Base-by-base conservation (phyloP, 1,140 invertebrate species). In the Yoshiicerus persimilis region DNA sequence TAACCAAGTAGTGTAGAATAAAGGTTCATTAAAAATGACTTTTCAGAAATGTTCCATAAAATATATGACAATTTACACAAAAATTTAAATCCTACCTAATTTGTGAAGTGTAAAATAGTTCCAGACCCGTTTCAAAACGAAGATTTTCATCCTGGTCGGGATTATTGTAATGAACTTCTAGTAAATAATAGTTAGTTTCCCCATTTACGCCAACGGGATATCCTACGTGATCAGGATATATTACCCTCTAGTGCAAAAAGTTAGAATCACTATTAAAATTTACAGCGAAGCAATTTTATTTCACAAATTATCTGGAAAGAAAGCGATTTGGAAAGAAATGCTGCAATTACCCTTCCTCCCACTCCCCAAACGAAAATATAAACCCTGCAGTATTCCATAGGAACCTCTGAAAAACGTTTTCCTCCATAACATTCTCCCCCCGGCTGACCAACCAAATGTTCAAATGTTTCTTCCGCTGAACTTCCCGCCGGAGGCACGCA, bases 131-230 rank as follows among this genome's bases (percentile, higher is more conserved):
- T 32, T 64, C 56, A 64, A 80, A 89, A 32, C 27, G 0, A 30
- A 89, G 8, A 16, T 64, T 87, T 4, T 25, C 20, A 0, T 27
- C 25, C 16, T 39, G 10, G 16, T 86, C 20, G 13, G 87, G 89
- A 86, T 89, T 89, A 39, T 89, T 87, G 27, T 86, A 89, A n/a
- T 89, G 89, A 6, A 89, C 36, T 66, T 89, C 89, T 6, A 89
- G 13, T 25, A 89, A 75, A 34, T 84, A 38, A 30, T 88, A 89
- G 6, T 88, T 41, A 1, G 47, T 13, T 75, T 86, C 62, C 32
- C 36, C 47, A 88, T 36, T 27, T 2, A 30, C 36, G 0, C 77
- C 80, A 3, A 89, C 39, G 1, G 87, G 85, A 36, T 86, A 38
- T 6, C 89, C 89, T 10, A 89, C 41, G 23, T 88, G 62, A 20